Conservation (phyloP, 53 echinoderm and acorn worm genomes). For the Mesocentrotus franciscanus region DNA sequence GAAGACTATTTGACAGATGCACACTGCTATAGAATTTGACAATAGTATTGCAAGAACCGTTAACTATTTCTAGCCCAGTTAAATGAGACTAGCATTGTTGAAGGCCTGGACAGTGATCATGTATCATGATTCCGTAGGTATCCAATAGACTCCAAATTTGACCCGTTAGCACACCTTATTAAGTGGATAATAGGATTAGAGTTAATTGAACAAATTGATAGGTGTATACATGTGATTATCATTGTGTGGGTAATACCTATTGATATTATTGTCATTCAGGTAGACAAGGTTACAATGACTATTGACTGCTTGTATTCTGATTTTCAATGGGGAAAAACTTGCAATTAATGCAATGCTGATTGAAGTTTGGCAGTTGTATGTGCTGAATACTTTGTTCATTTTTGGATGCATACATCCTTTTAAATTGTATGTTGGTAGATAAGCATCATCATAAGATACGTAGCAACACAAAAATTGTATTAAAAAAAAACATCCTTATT, state of each 20-base stretch:
- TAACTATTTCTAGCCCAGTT: not conserved
- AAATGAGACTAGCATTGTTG: not conserved
- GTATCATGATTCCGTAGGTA: not conserved
- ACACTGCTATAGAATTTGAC: not conserved
- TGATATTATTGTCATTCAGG: not conserved
- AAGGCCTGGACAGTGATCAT: not conserved
- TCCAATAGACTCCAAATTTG: not conserved
- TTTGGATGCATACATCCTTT: not conserved
- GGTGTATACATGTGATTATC: not conserved
- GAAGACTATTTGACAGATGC: not conserved
- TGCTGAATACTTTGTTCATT: not conserved
- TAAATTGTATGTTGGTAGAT: too few species aligned
- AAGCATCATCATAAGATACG: too few species aligned
- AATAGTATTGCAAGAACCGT: not conserved
- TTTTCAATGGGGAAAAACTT: not conserved
- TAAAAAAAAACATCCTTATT: too few species aligned
- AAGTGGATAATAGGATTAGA: not conserved
- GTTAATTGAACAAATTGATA: not conserved
- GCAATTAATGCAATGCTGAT: not conserved
- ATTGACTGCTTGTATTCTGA: too few species aligned
- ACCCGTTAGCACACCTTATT: not conserved
- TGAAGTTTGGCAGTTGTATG: not conserved
- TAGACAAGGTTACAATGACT: not conserved
- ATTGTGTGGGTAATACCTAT: not conserved
- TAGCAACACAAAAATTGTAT: too few species aligned